Evolutionary conservation across 2,113 vertebrate genomes (phyloP), one percentile per base, ranked within the genome.

Genomic region (Pao palembangensis): DNA sequence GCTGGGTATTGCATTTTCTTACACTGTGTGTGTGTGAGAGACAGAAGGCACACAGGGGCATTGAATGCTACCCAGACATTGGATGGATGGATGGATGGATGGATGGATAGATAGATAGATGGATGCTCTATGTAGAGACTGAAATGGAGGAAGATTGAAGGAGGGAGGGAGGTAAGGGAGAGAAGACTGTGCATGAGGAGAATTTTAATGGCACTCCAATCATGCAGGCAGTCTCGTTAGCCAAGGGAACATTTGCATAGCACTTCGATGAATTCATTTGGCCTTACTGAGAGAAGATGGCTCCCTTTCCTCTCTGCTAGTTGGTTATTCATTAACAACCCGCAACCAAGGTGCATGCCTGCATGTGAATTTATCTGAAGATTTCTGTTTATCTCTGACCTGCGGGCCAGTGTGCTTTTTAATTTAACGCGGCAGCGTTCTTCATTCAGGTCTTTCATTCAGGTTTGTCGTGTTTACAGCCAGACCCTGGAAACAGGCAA

Each of bases 141-240:
- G 75, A 84, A 86, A 86, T 86, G 83, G 83, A 55, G 73, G 72
- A 52, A 82, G 82, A 69, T 74, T 77, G 69, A 81, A 81, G 78
- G 65, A 85, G 74, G 76, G 67, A 77, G 87, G 71, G 73, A 79
- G 80, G 69, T 49, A 77, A 77, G 66, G 79, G 81, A 85, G 83
- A 71, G 69, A 85, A 75, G 75, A 77, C 73, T 77, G 87, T 81
- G 81, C 82, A 89, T 88, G 87, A 91, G 87, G 79, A 88, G 90
- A 91, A 91, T 92, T 90, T 91, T 87, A 92, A 92, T 91, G 89
- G 85, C 88, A 82, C 87, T 90, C 85, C 89, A 91, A 91, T 91
- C 90, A 89, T 85, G 82, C 86, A 91, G 88, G 84, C 85, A 87
- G 87, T 82, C 89, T 91, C 87, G 88, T 92, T 91, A 91, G 90